phyloP scores from a whole-genome alignment of 2,888 invertebrate genomes.

The Nemapogon koenigi region DNA sequence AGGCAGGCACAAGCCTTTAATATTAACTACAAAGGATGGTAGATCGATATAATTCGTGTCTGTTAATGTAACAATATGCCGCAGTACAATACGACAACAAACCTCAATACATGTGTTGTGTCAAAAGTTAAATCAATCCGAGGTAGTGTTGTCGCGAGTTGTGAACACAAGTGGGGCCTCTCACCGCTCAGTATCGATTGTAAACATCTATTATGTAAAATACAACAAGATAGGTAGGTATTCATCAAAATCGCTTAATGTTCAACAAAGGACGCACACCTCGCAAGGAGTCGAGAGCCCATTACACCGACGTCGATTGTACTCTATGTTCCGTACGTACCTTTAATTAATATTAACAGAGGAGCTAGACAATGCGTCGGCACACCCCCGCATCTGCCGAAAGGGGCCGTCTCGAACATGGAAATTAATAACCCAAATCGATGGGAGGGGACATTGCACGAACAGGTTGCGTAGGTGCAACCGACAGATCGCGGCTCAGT shows the following conservation, averaged over 20 bases:
- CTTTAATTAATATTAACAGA: slow-evolving; percentile 45
- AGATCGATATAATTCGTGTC: too few species aligned
- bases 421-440: slow-evolving; percentile 9
- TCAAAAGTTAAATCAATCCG: slow-evolving; percentile 4
- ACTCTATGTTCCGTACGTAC: slow-evolving; percentile 6
- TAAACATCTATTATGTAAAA: slow-evolving; percentile 10
- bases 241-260: slow-evolving; percentile 9
- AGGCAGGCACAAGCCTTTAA: too few species aligned
- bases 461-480: slow-evolving; percentile 11
- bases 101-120: too few species aligned
- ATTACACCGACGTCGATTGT: slow-evolving; percentile 22
- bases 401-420: slow-evolving; percentile 5
- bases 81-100: too few species aligned
- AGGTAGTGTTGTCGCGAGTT: slow-evolving; percentile 1
- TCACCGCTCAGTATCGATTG: slow-evolving; percentile 3
- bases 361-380: slow-evolving; percentile 22
- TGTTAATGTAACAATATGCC: too few species aligned
- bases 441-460: slow-evolving; percentile 8
- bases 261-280: slow-evolving; percentile 14
- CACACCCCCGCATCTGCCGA: slow-evolving; percentile 30
- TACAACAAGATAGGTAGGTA: slow-evolving; percentile 9
- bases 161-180: slow-evolving; percentile 1
- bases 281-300: slow-evolving; percentile 26
- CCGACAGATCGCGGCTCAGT: slow-evolving; percentile 10
- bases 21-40: too few species aligned